These are phyloP conservation scores for Danionella dracula DNA, from an alignment of 2,797 vertebrate species.

Conservation along the genomic window DNA sequence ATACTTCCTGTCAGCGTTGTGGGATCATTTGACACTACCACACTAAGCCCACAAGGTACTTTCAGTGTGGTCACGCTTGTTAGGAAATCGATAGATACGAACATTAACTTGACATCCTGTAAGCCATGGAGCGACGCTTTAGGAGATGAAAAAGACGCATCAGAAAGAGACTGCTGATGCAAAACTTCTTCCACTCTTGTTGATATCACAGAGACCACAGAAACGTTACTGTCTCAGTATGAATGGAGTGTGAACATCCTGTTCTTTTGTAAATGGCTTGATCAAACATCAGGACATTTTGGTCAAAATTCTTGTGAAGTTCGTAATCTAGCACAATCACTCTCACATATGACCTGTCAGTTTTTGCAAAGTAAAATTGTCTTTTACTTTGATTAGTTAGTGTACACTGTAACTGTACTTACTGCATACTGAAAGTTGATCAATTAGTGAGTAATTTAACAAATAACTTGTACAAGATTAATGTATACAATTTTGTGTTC, in stretches of 20 bases:
- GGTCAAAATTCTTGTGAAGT: slow-evolving; percentile 35
- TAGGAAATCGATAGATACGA: slow-evolving; percentile 36
- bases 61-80: slow-evolving; percentile 53
- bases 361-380: too few species aligned
- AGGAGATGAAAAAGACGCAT: neutral
- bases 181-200: neutral
- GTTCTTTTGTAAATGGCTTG: slow-evolving; percentile 38
- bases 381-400: too few species aligned
- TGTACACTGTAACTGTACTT: too few species aligned
- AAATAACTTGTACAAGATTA: too few species aligned
- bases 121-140: neutral
- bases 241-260: slow-evolving; percentile 27
- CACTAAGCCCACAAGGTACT: slow-evolving; percentile 55
- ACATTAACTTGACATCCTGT: slow-evolving; percentile 53
- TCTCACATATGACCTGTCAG: too few species aligned
- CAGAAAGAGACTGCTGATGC: slow-evolving; percentile 44
- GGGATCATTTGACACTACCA: slow-evolving; percentile 39
- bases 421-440: too few species aligned
- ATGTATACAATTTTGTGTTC: too few species aligned
- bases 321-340: too few species aligned
- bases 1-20: slow-evolving; percentile 40
- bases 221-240: slow-evolving; percentile 28
- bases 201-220: slow-evolving; percentile 38
- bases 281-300: slow-evolving; percentile 23
- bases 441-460: too few species aligned